These are phyloP conservation scores for Propithecus deckenii DNA, from an alignment of 2,797 vertebrate genomes.

Conservation along the genomic window DNA sequence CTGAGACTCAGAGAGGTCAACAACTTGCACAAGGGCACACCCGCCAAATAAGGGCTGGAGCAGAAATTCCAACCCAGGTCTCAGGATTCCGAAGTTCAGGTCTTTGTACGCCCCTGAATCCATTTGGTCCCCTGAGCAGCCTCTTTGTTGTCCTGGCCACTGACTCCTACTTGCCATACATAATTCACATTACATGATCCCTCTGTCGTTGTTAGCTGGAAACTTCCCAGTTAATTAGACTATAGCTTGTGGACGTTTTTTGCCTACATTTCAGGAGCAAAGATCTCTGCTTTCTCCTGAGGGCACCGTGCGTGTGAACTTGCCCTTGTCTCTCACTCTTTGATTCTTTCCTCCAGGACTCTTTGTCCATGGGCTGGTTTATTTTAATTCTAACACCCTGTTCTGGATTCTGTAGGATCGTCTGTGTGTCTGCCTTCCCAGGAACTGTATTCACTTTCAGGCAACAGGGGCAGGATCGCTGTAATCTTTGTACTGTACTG, in stretches of 20 bases:
- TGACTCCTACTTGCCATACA: background rate
- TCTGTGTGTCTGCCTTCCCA: background rate
- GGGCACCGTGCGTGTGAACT: background rate
- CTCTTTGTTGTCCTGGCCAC: background rate
- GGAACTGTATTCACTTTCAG: background rate
- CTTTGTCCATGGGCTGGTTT: background rate
- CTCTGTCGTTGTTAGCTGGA: background rate
- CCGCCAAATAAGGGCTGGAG: too few species aligned
- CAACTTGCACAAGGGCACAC: background rate
- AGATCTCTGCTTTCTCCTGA: background rate
- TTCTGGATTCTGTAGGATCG: background rate
- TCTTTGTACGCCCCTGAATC: background rate
- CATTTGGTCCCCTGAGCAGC: background rate
- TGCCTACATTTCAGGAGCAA: background rate
- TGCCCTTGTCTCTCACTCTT: background rate
- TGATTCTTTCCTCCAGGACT: background rate
- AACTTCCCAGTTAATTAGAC: background rate
- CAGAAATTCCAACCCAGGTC: background rate
- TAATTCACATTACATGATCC: background rate
- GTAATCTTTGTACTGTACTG: background rate
- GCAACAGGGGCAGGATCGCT: background rate
- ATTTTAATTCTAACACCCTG: background rate
- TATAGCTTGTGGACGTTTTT: background rate
- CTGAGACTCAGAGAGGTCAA: background rate
- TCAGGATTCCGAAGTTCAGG: background rate